These are phyloP conservation scores for Penaeus japonicus DNA, from an alignment of 1,140 invertebrate species.

Conservation along the genomic window DNA sequence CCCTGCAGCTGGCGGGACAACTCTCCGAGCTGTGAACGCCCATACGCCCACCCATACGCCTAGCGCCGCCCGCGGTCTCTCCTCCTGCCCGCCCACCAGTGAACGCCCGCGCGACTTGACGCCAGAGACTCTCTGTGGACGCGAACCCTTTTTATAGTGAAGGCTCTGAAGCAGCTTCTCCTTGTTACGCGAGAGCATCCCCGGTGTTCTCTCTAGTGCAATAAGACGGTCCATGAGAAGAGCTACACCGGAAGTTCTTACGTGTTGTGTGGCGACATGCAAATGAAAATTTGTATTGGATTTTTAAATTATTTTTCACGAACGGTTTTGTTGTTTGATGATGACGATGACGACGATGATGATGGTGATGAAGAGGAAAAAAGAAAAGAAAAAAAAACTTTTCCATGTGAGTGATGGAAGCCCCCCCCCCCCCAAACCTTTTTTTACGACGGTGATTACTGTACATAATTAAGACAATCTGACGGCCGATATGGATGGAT, in stretches of 20 bases:
- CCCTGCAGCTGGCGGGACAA: constrained; percentile 52
- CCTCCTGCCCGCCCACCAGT: background rate
- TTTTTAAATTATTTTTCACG: too few species aligned
- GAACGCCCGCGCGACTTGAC: background rate
- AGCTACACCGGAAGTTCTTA: too few species aligned
- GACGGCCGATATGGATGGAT: background rate
- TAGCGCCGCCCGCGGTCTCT: background rate
- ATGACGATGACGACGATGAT: too few species aligned
- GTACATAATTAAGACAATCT: background rate
- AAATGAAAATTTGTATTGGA: too few species aligned
- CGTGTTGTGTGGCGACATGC: too few species aligned
- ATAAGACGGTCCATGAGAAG: too few species aligned
- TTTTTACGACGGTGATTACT: background rate
- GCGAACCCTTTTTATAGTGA: background rate
- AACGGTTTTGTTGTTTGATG: too few species aligned
- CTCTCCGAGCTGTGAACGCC: constrained; percentile 56
- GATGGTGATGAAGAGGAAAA: too few species aligned
- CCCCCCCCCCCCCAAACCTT: too few species aligned
- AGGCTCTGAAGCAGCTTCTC: background rate
- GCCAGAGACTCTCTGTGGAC: background rate
- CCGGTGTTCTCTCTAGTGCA: too few species aligned
- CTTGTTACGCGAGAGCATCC: background rate
- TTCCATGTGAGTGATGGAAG: too few species aligned
- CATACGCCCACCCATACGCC: background rate
- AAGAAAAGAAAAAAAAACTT: too few species aligned